Conservation (phyloP, 2,888 invertebrate species). For the Drosophila aldrichi region DNA sequence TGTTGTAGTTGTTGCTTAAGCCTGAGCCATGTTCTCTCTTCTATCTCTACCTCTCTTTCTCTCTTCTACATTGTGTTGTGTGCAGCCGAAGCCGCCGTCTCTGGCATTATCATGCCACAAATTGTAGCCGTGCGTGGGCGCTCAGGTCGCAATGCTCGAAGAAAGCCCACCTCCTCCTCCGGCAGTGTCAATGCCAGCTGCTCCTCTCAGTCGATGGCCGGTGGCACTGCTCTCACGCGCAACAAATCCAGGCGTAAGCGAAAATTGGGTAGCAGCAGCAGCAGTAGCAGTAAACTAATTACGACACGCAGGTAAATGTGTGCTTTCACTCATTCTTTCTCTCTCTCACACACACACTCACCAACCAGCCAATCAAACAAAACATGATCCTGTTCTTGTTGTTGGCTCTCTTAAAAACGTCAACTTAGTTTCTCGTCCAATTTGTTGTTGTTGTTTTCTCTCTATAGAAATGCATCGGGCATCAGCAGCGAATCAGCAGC, state of each 20-base stretch:
- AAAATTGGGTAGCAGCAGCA: slow-evolving; percentile 48
- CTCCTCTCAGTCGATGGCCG: slow-evolving; percentile 31
- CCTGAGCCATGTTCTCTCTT: slow-evolving; percentile 58
- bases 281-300: slow-evolving; percentile 43
- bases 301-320: slow-evolving; percentile 68
- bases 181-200: slow-evolving; percentile 14
- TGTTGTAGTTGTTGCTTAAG: slow-evolving; percentile 40
- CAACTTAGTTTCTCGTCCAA: slow-evolving; percentile 21
- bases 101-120: slow-evolving; percentile 39
- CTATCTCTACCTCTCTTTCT: slow-evolving; percentile 30
- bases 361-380: neutral
- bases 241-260: slow-evolving; percentile 65
- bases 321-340: slow-evolving; percentile 32
- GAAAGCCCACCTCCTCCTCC: slow-evolving; percentile 39
- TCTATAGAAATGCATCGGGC: slow-evolving; percentile 44
- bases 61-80: slow-evolving; percentile 23
- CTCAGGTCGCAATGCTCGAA: slow-evolving; percentile 59
- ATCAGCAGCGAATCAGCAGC: slow-evolving; percentile 15
- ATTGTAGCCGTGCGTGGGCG: slow-evolving; percentile 51
- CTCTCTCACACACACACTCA: slow-evolving; percentile 1
- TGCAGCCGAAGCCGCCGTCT: slow-evolving; percentile 25
- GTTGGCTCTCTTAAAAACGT: slow-evolving; percentile 14
- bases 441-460: slow-evolving; percentile 49
- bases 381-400: neutral
- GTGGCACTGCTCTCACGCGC: slow-evolving; percentile 35